Conservation (phyloP, 2,797 vertebrate genomes). For the Pseudopleuronectes americanus region DNA sequence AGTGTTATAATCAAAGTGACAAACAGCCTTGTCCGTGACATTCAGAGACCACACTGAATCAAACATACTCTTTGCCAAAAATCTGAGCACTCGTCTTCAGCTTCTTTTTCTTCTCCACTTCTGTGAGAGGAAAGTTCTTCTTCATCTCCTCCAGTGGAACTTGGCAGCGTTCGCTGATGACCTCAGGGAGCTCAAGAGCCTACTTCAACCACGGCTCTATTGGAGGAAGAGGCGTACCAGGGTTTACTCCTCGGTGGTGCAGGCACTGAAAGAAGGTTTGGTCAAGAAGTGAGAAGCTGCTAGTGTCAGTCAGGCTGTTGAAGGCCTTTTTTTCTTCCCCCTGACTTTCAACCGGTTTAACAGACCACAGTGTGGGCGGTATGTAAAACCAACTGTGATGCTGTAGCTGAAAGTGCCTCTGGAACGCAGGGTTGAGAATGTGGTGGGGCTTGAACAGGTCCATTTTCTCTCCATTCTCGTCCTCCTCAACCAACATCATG, state of each 20-base stretch:
- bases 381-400: constrained; percentile 5
- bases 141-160: constrained; percentile 87
- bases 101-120: constrained; percentile 90
- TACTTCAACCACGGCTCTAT: constrained; percentile 87
- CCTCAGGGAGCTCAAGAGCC: constrained; percentile 85
- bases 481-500: constrained; percentile 90
- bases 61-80: constrained; percentile 91
- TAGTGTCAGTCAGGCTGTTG: not conserved
- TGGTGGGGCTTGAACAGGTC: constrained; percentile 90
- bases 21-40: not conserved
- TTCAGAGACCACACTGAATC: constrained; percentile 4
- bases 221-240: constrained; percentile 85
- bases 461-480: constrained; percentile 80
- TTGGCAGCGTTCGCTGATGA: constrained; percentile 83
- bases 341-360: not conserved
- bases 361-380: not conserved
- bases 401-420: constrained; percentile 94
- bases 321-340: not conserved
- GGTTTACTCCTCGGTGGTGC: constrained; percentile 90
- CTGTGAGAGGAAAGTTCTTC: constrained; percentile 89
- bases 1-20: not conserved
- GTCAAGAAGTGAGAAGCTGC: constrained; percentile 2
- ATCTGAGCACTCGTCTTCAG: constrained; percentile 90
- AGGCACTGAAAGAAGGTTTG: constrained; percentile 85
- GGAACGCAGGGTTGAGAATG: constrained; percentile 94